phyloP scores from a whole-genome alignment of 2,113 vertebrate species.

The Halcyon senegalensis region DNA sequence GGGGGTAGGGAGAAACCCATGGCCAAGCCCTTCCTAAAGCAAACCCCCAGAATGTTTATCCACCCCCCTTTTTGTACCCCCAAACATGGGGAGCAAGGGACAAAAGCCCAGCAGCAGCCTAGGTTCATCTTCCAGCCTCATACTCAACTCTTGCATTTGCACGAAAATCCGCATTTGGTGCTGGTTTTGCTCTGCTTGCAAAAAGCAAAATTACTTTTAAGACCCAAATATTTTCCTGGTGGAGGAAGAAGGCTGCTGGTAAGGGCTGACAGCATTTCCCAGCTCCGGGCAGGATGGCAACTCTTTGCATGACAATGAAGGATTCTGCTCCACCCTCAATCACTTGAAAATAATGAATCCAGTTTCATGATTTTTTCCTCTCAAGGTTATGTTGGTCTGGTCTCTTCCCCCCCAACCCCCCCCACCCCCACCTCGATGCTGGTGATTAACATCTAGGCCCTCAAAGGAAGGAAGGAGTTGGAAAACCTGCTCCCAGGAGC shows the following conservation, averaged over 20 bases:
- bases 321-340: constrained; percentile 5
- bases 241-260: rapidly evolving
- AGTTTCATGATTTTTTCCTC: constrained; percentile 38
- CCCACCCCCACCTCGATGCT: not conserved
- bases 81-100: rapidly evolving
- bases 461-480: not conserved
- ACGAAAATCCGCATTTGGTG: rapidly evolving
- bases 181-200: not conserved
- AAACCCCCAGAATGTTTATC: rapidly evolving
- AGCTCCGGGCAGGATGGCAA: not conserved
- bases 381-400: not conserved
- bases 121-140: rapidly evolving
- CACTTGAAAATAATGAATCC: constrained; percentile 53
- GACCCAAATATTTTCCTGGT: not conserved
- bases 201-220: not conserved
- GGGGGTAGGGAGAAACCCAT: not conserved
- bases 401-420: not conserved
- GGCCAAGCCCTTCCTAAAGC: not conserved
- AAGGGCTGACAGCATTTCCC: not conserved
- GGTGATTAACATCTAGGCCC: constrained; percentile 18
- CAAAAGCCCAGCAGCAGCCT: not conserved
- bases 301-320: not conserved
- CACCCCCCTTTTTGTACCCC: rapidly evolving
- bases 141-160: rapidly evolving
- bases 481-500: not conserved